phyloP scores from a whole-genome alignment of 2,888 invertebrate genomes.

The Drosophila kuntzei region DNA sequence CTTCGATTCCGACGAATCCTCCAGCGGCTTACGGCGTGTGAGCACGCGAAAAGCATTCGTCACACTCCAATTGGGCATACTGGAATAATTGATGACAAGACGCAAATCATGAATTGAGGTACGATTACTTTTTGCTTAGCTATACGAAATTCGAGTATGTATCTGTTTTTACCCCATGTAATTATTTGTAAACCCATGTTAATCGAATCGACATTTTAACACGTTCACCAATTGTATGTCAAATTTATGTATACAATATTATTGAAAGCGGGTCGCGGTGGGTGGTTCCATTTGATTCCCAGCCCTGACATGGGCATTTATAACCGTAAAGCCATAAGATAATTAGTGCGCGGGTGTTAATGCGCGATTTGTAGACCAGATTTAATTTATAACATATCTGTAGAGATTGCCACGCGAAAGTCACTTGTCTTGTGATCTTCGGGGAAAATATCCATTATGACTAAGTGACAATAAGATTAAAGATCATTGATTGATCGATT shows the following conservation, averaged over 20 bases:
- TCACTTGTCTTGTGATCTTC: slow-evolving; percentile 60
- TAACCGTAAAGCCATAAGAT: slow-evolving; percentile 41
- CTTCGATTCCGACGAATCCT: slow-evolving; percentile 85
- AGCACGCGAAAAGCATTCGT: slow-evolving; percentile 77
- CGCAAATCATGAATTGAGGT: neutral
- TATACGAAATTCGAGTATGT: slow-evolving; percentile 28
- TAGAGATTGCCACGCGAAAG: slow-evolving; percentile 32
- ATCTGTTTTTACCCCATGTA: slow-evolving; percentile 15
- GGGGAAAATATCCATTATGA: slow-evolving; percentile 36
- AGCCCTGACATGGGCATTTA: slow-evolving; percentile 40
- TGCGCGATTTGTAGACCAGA: slow-evolving; percentile 45
- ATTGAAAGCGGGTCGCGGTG: slow-evolving; percentile 32
- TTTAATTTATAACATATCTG: slow-evolving; percentile 13
- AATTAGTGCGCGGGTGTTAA: slow-evolving; percentile 66
- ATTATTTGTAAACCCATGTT: slow-evolving; percentile 45
- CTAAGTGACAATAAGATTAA: slow-evolving; percentile 26
- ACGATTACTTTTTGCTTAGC: slow-evolving; percentile 47
- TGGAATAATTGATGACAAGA: slow-evolving; percentile 39
- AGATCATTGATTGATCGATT: no score
- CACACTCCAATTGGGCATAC: slow-evolving; percentile 75
- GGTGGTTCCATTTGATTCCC: slow-evolving; percentile 21
- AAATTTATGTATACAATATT: slow-evolving; percentile 16
- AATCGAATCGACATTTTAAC: slow-evolving; percentile 67
- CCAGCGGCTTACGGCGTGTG: slow-evolving; percentile 85
- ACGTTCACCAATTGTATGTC: slow-evolving; percentile 53